Base-by-base conservation (phyloP, 2,113 vertebrate genomes). In the Columba janthina region DNA sequence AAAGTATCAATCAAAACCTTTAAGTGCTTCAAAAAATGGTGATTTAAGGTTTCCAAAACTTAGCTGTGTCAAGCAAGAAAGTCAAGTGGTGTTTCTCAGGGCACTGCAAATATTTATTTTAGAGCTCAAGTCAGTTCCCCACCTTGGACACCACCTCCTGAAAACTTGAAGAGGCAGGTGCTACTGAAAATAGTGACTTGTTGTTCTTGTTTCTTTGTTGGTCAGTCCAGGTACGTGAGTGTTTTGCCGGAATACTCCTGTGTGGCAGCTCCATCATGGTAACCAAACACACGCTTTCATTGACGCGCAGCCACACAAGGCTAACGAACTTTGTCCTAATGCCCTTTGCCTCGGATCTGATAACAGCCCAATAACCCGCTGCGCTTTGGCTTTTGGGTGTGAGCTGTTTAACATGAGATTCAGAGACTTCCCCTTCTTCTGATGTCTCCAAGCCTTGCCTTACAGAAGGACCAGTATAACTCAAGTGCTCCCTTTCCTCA, bases 1-100 rank as follows among this genome's bases (percentile, higher is more conserved):
- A 78, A 89, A 64, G 61, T 44, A 50, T 50, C 26, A 53, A 53
- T 24, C 26, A 61, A 76, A 90, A 57, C 32, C 13, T 71, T 42
- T 22, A 78, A 34, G 48, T 58, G 36, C 77, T 81, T 74, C 3
- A 17, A 81, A 90, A 76, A 78, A 80, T 26, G 62, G 56, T 38
- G 12, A 65, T 54, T 58, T 82, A 40, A 75, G 21, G 15, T 78
- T 50, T 89, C 64, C 31, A 42, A 69, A 86, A 28, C 57, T 67
- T 60, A 67, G 12, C 18, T 77, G 38, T 71, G 42, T 75, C 65
- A 92, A 88, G 56, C 72, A 94, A 80, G 61, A 74, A 89, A 82
- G 54, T 67, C 22, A 87, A 67, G 48, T 57, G 40, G 32, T 60
- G 14, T 19, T 42, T 94, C 62, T 66, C 40, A 17, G 24, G 11